Evolutionary conservation across 2,888 invertebrate genomes (phyloP).

Genomic region (Agonopterix arenella): DNA sequence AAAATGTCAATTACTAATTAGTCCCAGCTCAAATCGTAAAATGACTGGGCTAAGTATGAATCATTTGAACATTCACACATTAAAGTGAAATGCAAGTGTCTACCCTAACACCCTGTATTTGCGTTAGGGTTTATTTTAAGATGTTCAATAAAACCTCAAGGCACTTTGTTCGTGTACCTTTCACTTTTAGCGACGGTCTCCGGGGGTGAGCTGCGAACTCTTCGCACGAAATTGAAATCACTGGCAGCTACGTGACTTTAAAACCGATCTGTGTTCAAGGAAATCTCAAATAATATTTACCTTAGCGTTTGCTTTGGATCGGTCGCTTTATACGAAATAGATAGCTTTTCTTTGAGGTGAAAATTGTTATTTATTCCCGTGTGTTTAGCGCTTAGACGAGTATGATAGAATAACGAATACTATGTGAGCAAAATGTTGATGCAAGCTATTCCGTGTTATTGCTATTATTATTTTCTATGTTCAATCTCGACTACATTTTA

Average conservation of each 20-base stretch:
- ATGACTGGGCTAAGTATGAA: no score
- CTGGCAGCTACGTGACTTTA: constrained; percentile 60
- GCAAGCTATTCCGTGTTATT: background rate
- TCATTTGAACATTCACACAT: no score
- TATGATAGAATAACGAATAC: background rate
- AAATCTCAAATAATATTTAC: constrained; percentile 62
- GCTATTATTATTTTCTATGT: no score
- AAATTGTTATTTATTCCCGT: constrained; percentile 54
- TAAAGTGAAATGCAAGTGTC: no score
- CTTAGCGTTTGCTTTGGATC: constrained; percentile 38
- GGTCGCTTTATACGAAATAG: constrained; percentile 35
- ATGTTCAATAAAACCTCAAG: background rate
- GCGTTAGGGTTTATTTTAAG: no score
- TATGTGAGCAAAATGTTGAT: background rate
- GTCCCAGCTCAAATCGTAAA: no score
- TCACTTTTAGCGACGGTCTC: constrained; percentile 33
- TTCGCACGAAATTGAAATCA: constrained; percentile 61
- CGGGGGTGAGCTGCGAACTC: constrained; percentile 33
- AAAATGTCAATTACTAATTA: no score
- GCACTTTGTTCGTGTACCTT: constrained; percentile 8
- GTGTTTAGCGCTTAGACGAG: constrained; percentile 27
- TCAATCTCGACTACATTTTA: no score
- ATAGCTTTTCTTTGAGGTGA: constrained; percentile 52
- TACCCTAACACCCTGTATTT: no score
- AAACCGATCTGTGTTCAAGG: constrained; percentile 45